Evolutionary conservation across 2,888 invertebrate genomes (phyloP), one percentile per base, ranked within the genome.

Genomic region (Pterostichus madidus): DNA sequence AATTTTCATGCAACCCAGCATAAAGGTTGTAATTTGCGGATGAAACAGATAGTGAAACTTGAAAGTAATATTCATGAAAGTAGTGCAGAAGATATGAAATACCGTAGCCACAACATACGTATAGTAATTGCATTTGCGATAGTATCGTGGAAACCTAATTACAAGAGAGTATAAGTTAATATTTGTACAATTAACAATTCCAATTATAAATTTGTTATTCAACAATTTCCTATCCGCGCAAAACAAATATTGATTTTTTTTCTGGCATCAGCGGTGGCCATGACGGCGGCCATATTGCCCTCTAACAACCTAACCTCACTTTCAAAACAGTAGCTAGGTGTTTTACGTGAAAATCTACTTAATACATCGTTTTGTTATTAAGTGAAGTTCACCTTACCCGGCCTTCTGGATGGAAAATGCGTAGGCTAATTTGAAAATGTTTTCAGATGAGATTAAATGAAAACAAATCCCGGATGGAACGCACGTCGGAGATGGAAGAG

Each of bases 391-490:
- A 75, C 75, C 75, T 75, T n/a, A 31, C 49, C 39, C 15, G 24
- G 46, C 13, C 31, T 73, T 31, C 68, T 68, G 39, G 24, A 31
- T 31, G n/a, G 75, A 17, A 75, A 75, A 35, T 75, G 52, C 39
- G 75, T 24, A 64, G 78, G 64, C 79, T 79, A 79, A 79, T 79
- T 79, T 59, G 64, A 64, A 64, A 79, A 79, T 79, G 79, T 79
- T 79, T 79, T 79, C 61, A 64, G 79, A 79, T 64, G 79, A 79
- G 79, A 79, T 79, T 61, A 79, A 79, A 79, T 61, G 79, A 79
- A 79, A 79, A 79, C 79, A 79, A 79, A 79, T 79, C 79, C 79
- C 46, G 53, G 15, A 31, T 61, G 46, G 49, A 32, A 13, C 7
- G 46, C 24, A 5, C n/a, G 44, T 0, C n/a, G 44, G 56, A 13